Evolutionary conservation across 2,888 invertebrate genomes (phyloP), one percentile per base, ranked within the genome.

Genomic region (Sinohyriopsis cumingii): DNA sequence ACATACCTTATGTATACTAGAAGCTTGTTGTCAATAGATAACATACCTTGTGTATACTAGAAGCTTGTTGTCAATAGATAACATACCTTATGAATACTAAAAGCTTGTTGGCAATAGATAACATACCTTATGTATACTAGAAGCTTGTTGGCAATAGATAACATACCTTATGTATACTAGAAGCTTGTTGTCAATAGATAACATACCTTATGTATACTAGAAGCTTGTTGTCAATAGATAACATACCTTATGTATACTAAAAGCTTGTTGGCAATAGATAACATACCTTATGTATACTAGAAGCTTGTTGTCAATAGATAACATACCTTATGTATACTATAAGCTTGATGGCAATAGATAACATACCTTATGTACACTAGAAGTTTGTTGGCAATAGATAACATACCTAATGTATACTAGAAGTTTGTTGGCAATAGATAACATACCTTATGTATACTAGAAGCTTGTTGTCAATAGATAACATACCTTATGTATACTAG

Each of bases 1-100:
- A n/a, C n/a, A n/a, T n/a, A n/a, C n/a, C n/a, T n/a, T n/a, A n/a
- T 93, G 86, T 96, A 96, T 4, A 96, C 95, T 65, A 97, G 90
- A 78, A 96, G 90, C 75, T 95, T 95, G 86, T 96, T 96, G 12
- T 96, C 96, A 61, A 95, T n/a, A n/a, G n/a, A n/a, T n/a, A n/a
- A n/a, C n/a, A n/a, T n/a, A n/a, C n/a, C n/a, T n/a, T n/a, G n/a
- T 93, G 86, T 96, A 96, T 4, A 96, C 95, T 65, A 97, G 90
- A 78, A 96, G 90, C 75, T 95, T 95, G 86, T 96, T 96, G 12
- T 96, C 96, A 61, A 95, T n/a, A n/a, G n/a, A n/a, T n/a, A n/a
- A n/a, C n/a, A n/a, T n/a, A n/a, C n/a, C n/a, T n/a, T n/a, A n/a
- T 93, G 86, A 96, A 96, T 4, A 96, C 95, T 65, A 97, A 90